Base-by-base conservation (phyloP, 1,140 invertebrate species). In the Magallana ariakensis region DNA sequence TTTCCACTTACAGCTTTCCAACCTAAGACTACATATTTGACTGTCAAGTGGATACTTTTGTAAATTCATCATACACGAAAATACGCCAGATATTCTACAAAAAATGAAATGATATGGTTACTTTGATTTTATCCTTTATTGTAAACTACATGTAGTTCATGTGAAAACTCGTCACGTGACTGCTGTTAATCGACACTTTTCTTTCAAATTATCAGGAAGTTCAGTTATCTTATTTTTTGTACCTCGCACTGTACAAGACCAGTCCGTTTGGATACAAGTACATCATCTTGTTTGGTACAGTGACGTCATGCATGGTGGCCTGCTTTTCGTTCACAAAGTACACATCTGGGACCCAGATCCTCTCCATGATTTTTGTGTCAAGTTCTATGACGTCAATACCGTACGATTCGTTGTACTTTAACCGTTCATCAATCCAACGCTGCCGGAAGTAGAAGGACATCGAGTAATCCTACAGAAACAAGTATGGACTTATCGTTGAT, bases 251-350 rank as follows among this genome's bases (percentile, higher is more conserved):
- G 83, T 91, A 91, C 7, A 89, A 82, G 0, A 91, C 87, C 6
- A 85, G 82, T 0, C 90, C 90, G 80, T 88, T 58, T 19, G 87
- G 85, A 83, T 88, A 90, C 15, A 91, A 80, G 19, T 89, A 85
- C 33, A 91, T 85, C 85, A 90, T 88, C 83, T 87, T 88, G 80
- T 91, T 91, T 33, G 89, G 90, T 5, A 90, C 80, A 8, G 90
- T 91, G 16, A 91, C 96, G 89, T 96, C 96, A 92, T 96, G 96
- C 90, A 96, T 96, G 89, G 96, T 95, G 0, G 96, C 96, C 86
- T 96, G 95, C 93, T 96, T 96, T 15, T 96, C 96, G 89, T 96
- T 96, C 11, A 96, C 95, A 89, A 96, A 96, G 91, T 96, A 96
- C 0, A 96, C 95, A 90, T 96, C 96, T 4, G 96, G 96, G 84